A percentile compares a stretch with the other conserved stretches of the same genome.
These are phyloP conservation scores for Melanotaenia duboulayi DNA, from an alignment of 2,113 vertebrate species.

Conservation along the genomic window DNA sequence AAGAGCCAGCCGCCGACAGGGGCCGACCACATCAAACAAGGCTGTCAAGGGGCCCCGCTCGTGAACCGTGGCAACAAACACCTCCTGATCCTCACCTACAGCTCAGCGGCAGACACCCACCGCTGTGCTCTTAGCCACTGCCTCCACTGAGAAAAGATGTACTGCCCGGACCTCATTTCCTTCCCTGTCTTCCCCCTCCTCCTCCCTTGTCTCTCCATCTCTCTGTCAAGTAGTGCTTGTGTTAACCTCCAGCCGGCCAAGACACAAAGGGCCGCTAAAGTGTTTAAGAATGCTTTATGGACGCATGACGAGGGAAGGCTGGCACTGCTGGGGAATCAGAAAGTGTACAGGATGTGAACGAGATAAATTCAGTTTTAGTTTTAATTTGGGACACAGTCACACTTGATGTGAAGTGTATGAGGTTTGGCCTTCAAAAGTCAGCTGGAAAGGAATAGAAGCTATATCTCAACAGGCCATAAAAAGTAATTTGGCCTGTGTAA, in stretches of 20 bases:
- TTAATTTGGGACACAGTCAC: constrained; percentile 60
- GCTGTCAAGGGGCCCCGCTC: constrained; percentile 75
- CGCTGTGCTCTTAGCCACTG: constrained; percentile 69
- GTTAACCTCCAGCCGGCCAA: constrained; percentile 76
- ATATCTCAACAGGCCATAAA: constrained; percentile 21
- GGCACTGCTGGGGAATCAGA: constrained; percentile 70
- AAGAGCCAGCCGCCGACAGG: constrained; percentile 82
- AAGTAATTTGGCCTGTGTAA: not conserved
- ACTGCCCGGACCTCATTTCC: constrained; percentile 77
- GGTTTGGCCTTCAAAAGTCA: constrained; percentile 45
- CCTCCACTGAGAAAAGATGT: constrained; percentile 81
- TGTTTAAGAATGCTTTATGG: constrained; percentile 80
- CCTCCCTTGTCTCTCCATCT: constrained; percentile 27
- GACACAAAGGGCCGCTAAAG: constrained; percentile 77
- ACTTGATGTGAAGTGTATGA: constrained; percentile 57
- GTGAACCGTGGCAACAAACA: constrained; percentile 84
- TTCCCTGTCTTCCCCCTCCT: constrained; percentile 24
- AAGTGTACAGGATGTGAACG: constrained; percentile 71
- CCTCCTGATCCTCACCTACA: constrained; percentile 82
- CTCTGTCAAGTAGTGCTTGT: constrained; percentile 76
- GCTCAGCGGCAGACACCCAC: constrained; percentile 78
- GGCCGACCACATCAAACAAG: constrained; percentile 83
- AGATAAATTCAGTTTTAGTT: constrained; percentile 67
- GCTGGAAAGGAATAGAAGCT: constrained; percentile 17
- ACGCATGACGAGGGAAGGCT: constrained; percentile 68